Percentiles rank a stretch among this genome's conserved stretches.
Evolutionary conservation across 1,140 invertebrate species (phyloP).

Genomic region (Brevipalpus yothersi): DNA sequence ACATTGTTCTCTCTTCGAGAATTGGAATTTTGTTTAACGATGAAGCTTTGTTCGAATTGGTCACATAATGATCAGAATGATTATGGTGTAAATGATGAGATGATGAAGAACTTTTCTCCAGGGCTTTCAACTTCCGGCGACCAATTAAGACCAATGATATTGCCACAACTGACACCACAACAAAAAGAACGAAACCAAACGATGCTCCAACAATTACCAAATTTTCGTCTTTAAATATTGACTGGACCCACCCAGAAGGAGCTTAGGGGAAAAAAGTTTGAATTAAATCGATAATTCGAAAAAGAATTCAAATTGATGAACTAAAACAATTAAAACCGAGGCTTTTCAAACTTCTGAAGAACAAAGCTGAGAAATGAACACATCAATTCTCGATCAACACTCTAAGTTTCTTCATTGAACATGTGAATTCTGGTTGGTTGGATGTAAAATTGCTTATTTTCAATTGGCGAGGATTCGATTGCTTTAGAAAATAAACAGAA

Average conservation of each 20-base stretch:
- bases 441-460: no score
- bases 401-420: no score
- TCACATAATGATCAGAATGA: not conserved
- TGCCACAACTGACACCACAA: slow-evolving; percentile 10
- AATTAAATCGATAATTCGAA: not conserved
- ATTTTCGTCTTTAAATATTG: slow-evolving; percentile 14
- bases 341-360: no score
- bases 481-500: no score
- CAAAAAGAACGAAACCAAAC: slow-evolving; percentile 12
- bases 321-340: no score
- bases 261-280: slow-evolving; percentile 1
- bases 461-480: no score
- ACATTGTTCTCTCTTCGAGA: not conserved
- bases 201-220: slow-evolving; percentile 13
- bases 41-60: not conserved
- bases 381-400: no score
- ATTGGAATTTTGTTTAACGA: not conserved
- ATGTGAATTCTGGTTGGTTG: no score
- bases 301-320: no score
- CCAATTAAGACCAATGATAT: slow-evolving; percentile 6
- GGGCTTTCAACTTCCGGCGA: not conserved
- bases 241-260: slow-evolving; percentile 12
- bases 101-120: not conserved
- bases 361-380: no score
- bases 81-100: not conserved